Conservation (phyloP, 2,797 vertebrate genomes). For the Hirundo rustica region DNA sequence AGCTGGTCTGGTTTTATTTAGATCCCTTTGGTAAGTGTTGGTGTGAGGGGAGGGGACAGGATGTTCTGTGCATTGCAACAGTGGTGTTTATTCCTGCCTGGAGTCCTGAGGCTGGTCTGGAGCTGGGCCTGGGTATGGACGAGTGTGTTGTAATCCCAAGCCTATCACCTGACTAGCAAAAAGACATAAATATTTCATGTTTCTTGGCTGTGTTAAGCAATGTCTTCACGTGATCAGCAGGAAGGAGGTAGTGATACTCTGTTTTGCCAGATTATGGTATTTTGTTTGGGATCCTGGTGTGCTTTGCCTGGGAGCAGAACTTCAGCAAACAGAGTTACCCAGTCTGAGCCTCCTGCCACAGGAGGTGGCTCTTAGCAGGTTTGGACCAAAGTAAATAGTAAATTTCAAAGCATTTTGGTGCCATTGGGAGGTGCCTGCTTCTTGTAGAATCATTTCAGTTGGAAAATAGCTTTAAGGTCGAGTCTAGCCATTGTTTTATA, state of each 20-base stretch:
- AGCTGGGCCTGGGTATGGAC: slow-evolving; percentile 33
- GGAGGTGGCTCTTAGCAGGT: background rate
- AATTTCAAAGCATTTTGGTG: background rate
- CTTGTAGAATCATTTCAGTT: background rate
- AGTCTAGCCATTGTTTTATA: background rate
- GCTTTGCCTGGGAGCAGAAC: slow-evolving; percentile 27
- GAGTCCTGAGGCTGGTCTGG: slow-evolving; percentile 60
- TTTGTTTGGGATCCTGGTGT: slow-evolving; percentile 59
- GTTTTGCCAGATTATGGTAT: slow-evolving; percentile 46
- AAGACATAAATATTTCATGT: slow-evolving; percentile 46
- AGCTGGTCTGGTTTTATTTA: slow-evolving; percentile 71
- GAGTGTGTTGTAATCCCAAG: slow-evolving; percentile 63
- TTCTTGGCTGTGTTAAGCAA: slow-evolving; percentile 53
- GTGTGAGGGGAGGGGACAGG: slow-evolving; percentile 52
- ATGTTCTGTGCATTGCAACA: slow-evolving; percentile 60
- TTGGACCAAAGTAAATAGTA: background rate
- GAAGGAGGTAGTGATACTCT: slow-evolving; percentile 62
- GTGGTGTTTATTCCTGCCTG: slow-evolving; percentile 47
- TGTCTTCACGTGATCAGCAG: slow-evolving; percentile 53
- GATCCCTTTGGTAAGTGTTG: slow-evolving; percentile 44
- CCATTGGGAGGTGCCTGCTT: background rate
- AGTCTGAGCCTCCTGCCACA: background rate
- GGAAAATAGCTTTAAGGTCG: background rate
- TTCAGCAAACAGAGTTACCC: slow-evolving; percentile 15
- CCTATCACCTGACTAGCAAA: slow-evolving; percentile 33